phyloP scores from a whole-genome alignment of 2,888 invertebrate genomes.

The Gymnocheta viridis region DNA sequence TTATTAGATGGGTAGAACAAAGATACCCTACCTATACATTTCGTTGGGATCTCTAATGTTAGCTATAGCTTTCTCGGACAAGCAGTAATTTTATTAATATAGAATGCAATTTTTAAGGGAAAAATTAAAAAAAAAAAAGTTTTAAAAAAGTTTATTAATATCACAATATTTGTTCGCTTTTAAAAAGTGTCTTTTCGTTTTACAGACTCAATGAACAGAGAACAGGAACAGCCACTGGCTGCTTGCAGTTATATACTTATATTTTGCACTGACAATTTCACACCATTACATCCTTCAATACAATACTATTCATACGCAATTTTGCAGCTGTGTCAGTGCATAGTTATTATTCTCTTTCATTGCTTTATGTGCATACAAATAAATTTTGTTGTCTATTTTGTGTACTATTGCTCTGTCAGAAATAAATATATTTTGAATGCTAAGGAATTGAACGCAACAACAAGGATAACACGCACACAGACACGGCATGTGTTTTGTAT shows the following conservation, averaged over 20 bases:
- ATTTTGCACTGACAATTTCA: background rate
- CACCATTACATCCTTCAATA: background rate
- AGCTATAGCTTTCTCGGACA: too few species aligned
- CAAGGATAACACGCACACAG: slow-evolving; percentile 1
- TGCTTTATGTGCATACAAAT: slow-evolving; percentile 30
- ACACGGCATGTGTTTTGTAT: background rate
- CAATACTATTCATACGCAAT: slow-evolving; percentile 30
- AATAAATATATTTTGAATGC: slow-evolving; percentile 34
- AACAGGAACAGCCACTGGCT: background rate
- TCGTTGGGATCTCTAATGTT: too few species aligned
- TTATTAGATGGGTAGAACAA: too few species aligned
- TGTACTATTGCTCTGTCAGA: background rate
- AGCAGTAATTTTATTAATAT: too few species aligned
- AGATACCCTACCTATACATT: too few species aligned
- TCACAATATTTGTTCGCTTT: background rate
- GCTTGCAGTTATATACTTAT: slow-evolving; percentile 18
- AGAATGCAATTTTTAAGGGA: too few species aligned
- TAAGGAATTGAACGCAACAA: background rate
- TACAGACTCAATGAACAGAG: slow-evolving; percentile 11
- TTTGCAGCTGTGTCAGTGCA: slow-evolving; percentile 31
- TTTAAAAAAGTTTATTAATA: too few species aligned
- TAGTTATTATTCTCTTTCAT: slow-evolving; percentile 25
- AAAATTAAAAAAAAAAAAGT: too few species aligned
- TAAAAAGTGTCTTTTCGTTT: background rate
- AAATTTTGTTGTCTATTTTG: background rate